Evolutionary conservation across 2,113 vertebrate species (phyloP), one percentile per base, ranked within the genome.

Genomic region (Pleuronectes platessa): DNA sequence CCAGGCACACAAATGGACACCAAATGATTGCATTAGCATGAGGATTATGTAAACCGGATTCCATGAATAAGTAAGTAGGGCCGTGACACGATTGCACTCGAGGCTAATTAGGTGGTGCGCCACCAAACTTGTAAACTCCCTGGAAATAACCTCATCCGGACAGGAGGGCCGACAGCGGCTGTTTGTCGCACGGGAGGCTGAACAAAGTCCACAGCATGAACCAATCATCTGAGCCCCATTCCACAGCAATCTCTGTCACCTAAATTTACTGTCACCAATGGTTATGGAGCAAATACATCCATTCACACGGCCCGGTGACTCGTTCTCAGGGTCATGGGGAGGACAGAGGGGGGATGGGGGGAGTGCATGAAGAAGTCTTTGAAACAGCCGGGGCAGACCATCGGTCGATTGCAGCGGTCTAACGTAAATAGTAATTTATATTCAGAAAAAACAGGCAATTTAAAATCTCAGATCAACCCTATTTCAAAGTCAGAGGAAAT

Each of bases 61-160:
- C 64, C 76, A 86, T 87, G 79, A 90, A 90, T 88, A 87, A 67
- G 76, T 74, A 86, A 91, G 75, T 13, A 74, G 64, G 59, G 69
- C 64, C 58, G 45, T 74, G 78, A 17, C 70, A 76, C 62, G 40
- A 74, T 51, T 83, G 67, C 73, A 81, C 64, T 74, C 74, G 65
- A 42, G 68, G 74, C 65, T 88, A 81, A 88, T 88, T 85, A 86
- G 77, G 53, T 79, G 71, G 62, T 11, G 2, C 82, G 84, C 66
- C 78, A 77, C 60, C 51, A 81, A 81, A 86, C 61, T 65, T 77
- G 68, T 68, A 71, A 61, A 70, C 60, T 72, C 40, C 49, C 63
- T 14, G 64, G 49, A 67, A 83, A 73, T 66, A 64, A 81, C 68
- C 65, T 54, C 47, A 18, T 42, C 66, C 55, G 47, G 76, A 27